Percentiles rank a stretch among this genome's conserved stretches.
phyloP scores from a whole-genome alignment of 2,888 invertebrate genomes.

The Acanthosepion esculentum region DNA sequence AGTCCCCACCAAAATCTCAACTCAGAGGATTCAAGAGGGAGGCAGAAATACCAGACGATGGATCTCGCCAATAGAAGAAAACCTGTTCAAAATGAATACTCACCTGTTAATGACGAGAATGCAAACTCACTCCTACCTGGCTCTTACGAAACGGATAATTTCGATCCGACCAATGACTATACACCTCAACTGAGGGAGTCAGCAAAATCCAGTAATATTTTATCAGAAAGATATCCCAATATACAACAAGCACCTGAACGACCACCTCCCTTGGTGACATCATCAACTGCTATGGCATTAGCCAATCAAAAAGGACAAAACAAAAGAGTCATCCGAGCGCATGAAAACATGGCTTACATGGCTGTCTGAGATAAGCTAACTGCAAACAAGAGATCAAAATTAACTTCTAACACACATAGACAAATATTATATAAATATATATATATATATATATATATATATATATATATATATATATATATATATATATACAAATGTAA shows the following conservation, averaged over 20 bases:
- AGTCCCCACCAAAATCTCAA: neutral
- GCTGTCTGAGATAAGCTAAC: constrained; percentile 50
- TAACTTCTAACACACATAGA: neutral
- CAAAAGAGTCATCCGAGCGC: constrained; percentile 37
- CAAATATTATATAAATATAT: neutral
- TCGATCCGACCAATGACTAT: neutral
- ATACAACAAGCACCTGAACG: neutral
- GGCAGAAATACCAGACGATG: neutral
- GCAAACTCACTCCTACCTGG: neutral
- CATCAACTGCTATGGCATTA: neutral
- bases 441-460: constrained; percentile 22
- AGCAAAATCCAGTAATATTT: neutral
- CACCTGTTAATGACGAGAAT: neutral
- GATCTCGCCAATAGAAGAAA: neutral
- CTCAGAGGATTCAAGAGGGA: neutral
- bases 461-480: constrained; percentile 46
- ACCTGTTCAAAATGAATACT: neutral
- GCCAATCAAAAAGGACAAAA: neutral
- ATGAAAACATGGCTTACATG: constrained; percentile 53
- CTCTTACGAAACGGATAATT: neutral
- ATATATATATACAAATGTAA: neutral
- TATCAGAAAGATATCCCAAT: neutral
- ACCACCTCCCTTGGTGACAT: neutral
- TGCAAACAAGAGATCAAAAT: neutral
- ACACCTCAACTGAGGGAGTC: neutral